Percentiles rank a stretch among this genome's conserved stretches.
Conservation (phyloP, 2,797 vertebrate species). For the Anisognathus igniventris region DNA sequence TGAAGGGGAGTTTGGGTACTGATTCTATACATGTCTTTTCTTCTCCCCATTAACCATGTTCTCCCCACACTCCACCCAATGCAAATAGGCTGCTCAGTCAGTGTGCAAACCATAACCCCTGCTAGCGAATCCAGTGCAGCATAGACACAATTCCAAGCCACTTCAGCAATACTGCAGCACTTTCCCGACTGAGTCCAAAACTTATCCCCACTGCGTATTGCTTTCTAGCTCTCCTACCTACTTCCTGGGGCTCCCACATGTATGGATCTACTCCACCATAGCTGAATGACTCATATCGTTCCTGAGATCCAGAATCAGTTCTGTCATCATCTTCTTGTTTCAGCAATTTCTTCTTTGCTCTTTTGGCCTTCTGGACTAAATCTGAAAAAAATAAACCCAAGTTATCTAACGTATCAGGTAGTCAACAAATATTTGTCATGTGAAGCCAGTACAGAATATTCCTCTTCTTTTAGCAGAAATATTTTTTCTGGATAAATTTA, state of each 20-base stretch:
- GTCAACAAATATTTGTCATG: not conserved
- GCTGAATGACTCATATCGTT: conserved; percentile 88
- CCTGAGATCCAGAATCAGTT: conserved; percentile 79
- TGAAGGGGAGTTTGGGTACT: not conserved
- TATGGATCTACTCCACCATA: conserved; percentile 94
- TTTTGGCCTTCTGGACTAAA: conserved; percentile 94
- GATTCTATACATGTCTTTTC: not conserved
- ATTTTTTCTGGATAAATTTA: not conserved
- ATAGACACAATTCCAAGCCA: not conserved
- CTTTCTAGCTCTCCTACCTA: conserved; percentile 78
- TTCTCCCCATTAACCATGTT: not conserved
- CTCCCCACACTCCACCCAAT: not conserved
- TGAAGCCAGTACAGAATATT: not conserved
- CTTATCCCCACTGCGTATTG: accelerated
- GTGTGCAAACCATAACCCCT: not conserved
- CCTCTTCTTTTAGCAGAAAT: not conserved
- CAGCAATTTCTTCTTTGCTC: conserved; percentile 93
- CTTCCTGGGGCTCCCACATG: conserved; percentile 98
- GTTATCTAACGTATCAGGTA: not conserved
- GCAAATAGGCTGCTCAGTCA: not conserved
- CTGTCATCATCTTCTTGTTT: conserved; percentile 89
- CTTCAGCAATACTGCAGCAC: not conserved
- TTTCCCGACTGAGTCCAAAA: not conserved
- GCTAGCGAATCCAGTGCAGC: accelerated
- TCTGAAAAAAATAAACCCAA: conserved; percentile 59